Conservation (phyloP, 2,888 invertebrate species). For the Fissipunctia ypsillon region DNA sequence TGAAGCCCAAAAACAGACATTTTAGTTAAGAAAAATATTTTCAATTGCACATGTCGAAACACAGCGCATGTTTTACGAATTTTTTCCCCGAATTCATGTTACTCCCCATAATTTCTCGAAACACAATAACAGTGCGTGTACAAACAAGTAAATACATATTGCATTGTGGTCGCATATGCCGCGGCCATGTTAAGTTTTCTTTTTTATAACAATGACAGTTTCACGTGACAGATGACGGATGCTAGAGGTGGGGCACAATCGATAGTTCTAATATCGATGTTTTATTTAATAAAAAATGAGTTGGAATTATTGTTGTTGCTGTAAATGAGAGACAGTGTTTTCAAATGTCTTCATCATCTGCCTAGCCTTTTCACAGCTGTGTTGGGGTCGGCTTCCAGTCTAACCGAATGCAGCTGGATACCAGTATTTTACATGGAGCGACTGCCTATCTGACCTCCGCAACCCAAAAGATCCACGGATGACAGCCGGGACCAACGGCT, state of each 20-base stretch:
- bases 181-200: slow-evolving; percentile 61
- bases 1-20: neutral
- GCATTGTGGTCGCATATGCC: slow-evolving; percentile 68
- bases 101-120: slow-evolving; percentile 40
- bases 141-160: slow-evolving; percentile 58
- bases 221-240: slow-evolving; percentile 63
- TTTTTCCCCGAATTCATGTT: slow-evolving; percentile 36
- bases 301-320: neutral
- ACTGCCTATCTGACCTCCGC: too few relatives aligned
- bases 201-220: slow-evolving; percentile 63
- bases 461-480: too few relatives aligned
- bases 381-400: too few relatives aligned
- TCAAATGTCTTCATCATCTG: too few relatives aligned
- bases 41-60: slow-evolving; percentile 20
- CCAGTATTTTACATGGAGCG: too few relatives aligned
- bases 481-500: too few relatives aligned
- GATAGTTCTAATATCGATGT: slow-evolving; percentile 45
- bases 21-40: neutral
- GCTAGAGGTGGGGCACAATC: slow-evolving; percentile 37
- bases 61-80: neutral
- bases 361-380: too few relatives aligned
- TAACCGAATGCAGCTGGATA: too few relatives aligned
- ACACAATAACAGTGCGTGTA: slow-evolving; percentile 54
- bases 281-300: slow-evolving; percentile 1
- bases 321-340: slow-evolving; percentile 14